phyloP scores from a whole-genome alignment of 2,888 invertebrate species.

The Cyclophora punctaria region DNA sequence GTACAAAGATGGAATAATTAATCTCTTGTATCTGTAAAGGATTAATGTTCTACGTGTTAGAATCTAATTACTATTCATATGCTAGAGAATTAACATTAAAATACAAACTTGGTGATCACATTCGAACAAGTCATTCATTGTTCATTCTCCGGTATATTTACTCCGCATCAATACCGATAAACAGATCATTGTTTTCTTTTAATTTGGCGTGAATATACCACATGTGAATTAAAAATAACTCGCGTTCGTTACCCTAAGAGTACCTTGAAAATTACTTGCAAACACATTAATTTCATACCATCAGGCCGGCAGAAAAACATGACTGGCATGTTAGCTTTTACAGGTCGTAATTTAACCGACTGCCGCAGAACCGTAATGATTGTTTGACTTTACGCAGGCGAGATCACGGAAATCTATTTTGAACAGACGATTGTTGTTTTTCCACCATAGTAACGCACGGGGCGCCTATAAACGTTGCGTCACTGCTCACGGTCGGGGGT shows the following conservation, averaged over 20 bases:
- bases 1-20: no score
- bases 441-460: conserved; percentile 64
- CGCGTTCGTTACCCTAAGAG: conserved; percentile 12
- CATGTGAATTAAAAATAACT: conserved; percentile 17
- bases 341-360: conserved; percentile 28
- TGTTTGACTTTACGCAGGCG: conserved; percentile 45
- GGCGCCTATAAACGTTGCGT: conserved; percentile 65
- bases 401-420: conserved; percentile 67
- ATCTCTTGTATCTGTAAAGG: no score
- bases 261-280: conserved; percentile 15
- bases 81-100: no score
- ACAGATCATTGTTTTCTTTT: conserved; percentile 26
- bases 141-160: conserved; percentile 11
- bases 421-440: conserved; percentile 58
- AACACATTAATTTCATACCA: conserved; percentile 15
- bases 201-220: conserved; percentile 33
- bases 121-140: conserved; percentile 26
- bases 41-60: no score
- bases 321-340: conserved; percentile 22
- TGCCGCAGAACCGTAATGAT: conserved; percentile 32
- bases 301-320: conserved; percentile 9
- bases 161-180: conserved; percentile 19
- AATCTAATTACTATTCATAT: no score
- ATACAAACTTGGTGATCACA: conserved; percentile 1
- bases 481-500: conserved; percentile 49